A percentile compares a stretch with the other conserved stretches of the same genome.
Evolutionary conservation across 2,113 vertebrate genomes (phyloP).

Genomic region (Sturnus vulgaris): DNA sequence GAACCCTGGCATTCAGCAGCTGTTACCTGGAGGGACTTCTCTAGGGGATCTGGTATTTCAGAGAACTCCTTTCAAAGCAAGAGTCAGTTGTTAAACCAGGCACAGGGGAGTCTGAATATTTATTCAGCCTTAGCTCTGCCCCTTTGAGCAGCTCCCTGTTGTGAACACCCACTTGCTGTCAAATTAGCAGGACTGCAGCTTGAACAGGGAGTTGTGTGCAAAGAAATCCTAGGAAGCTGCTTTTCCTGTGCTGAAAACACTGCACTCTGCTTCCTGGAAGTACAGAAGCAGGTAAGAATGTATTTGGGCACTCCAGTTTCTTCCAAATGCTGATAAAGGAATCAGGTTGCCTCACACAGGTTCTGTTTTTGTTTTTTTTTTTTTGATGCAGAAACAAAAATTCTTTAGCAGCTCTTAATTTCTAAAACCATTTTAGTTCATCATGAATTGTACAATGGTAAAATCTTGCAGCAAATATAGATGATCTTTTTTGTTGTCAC

Average conservation of each 20-base stretch:
- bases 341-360: not conserved
- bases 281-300: not conserved
- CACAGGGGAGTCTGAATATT: not conserved
- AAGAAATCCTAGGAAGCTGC: not conserved
- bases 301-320: not conserved
- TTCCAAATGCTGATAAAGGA: not conserved
- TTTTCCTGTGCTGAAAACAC: not conserved
- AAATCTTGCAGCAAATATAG: not conserved
- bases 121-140: not conserved
- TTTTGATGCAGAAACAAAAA: not conserved
- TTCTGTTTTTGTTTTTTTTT: not conserved
- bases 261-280: not conserved
- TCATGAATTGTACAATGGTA: not conserved
- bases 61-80: not conserved
- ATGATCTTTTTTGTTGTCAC: not conserved
- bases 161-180: not conserved
- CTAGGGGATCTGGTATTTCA: not conserved
- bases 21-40: not conserved
- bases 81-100: not conserved
- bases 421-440: not conserved
- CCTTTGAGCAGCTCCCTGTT: not conserved
- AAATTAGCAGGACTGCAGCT: not conserved
- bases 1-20: not conserved
- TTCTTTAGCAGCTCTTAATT: not conserved
- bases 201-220: not conserved